Percentiles rank a stretch among this genome's conserved stretches.
Conservation (phyloP, 2,797 vertebrate species). For the Liasis olivaceus region DNA sequence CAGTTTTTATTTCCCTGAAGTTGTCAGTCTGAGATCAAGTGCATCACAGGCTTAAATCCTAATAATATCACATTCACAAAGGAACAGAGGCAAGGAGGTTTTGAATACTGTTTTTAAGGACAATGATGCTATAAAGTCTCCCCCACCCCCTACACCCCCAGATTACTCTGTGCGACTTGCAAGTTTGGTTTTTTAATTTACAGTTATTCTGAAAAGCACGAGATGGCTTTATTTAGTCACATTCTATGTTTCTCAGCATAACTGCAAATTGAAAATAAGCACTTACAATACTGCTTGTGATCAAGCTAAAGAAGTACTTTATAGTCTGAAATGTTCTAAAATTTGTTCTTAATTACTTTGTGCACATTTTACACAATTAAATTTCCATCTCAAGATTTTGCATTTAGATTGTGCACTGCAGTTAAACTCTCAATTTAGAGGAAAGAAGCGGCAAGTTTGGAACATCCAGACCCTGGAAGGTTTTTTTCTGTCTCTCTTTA, state of each 20-base stretch:
- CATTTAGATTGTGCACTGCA: constrained; percentile 68
- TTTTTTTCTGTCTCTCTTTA: constrained; percentile 22
- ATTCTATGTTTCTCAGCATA: constrained; percentile 70
- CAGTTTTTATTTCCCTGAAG: neutral
- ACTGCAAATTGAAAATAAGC: constrained; percentile 78
- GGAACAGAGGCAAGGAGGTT: constrained; percentile 26
- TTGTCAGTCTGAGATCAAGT: neutral
- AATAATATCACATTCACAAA: neutral
- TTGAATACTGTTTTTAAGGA: constrained; percentile 45
- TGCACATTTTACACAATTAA: constrained; percentile 75
- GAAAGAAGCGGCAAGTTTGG: constrained; percentile 40
- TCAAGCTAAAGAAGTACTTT: constrained; percentile 70
- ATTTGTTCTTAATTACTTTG: constrained; percentile 78
- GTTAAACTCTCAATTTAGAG: constrained; percentile 65
- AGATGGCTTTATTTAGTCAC: constrained; percentile 64
- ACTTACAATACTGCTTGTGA: constrained; percentile 58
- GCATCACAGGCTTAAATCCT: too few species aligned
- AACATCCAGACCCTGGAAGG: constrained; percentile 62
- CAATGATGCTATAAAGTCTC: constrained; percentile 37
- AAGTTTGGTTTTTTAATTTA: constrained; percentile 66
- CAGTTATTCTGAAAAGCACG: constrained; percentile 50
- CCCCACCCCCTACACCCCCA: constrained; percentile 13
- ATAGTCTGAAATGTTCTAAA: constrained; percentile 73
- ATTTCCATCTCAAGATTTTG: constrained; percentile 75
- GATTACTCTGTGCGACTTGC: constrained; percentile 32